Evolutionary conservation across 2,113 vertebrate genomes (phyloP).

Genomic region (Myotis brandtii): DNA sequence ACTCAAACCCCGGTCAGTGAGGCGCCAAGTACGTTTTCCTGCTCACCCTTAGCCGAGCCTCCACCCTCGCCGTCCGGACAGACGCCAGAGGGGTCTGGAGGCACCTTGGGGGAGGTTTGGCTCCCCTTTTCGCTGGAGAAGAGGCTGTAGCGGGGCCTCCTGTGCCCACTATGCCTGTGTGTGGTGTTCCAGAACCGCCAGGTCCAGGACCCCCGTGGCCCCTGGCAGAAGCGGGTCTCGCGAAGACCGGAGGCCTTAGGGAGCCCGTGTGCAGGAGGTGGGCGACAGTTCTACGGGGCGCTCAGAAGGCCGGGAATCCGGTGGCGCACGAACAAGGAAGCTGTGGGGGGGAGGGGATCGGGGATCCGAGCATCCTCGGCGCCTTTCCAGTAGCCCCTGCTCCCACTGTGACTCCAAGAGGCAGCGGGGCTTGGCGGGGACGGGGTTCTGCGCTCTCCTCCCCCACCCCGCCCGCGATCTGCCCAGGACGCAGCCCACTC

Average conservation of each 20-base stretch:
- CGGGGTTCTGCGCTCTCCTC: rapidly evolving
- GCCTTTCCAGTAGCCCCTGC: too few relatives aligned
- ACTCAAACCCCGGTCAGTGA: background rate
- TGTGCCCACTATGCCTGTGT: rapidly evolving
- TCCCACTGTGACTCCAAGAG: rapidly evolving
- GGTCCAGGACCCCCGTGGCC: background rate
- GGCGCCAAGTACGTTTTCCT: background rate
- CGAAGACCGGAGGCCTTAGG: rapidly evolving
- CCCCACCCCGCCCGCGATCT: rapidly evolving
- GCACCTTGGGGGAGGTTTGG: rapidly evolving
- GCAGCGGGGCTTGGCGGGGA: background rate
- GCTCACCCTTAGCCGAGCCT: background rate
- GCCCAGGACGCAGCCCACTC: background rate
- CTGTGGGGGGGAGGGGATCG: rapidly evolving
- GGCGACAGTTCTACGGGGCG: background rate
- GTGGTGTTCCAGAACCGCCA: too few relatives aligned
- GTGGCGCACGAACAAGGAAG: too few relatives aligned
- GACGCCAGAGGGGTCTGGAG: background rate
- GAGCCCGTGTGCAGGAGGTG: rapidly evolving
- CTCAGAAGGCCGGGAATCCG: too few relatives aligned
- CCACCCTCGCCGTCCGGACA: too few relatives aligned
- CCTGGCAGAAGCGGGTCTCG: rapidly evolving
- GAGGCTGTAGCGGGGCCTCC: rapidly evolving
- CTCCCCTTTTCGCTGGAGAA: background rate
- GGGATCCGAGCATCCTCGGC: background rate